Evolutionary conservation across 1,140 invertebrate species (phyloP), one percentile per base, ranked within the genome.

Genomic region (Heliothis subflexa): DNA sequence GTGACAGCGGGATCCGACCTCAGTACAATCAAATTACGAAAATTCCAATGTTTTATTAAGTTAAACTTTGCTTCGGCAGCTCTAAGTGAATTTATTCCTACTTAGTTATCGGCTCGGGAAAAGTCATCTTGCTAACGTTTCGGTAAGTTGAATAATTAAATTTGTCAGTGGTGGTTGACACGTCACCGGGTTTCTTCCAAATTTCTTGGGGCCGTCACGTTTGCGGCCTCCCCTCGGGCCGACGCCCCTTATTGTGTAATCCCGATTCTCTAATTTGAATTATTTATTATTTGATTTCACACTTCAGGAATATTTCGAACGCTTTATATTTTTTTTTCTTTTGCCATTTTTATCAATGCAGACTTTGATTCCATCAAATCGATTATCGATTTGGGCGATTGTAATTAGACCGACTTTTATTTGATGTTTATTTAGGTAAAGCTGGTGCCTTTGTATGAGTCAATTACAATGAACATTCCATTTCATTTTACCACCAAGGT

Each of bases 21-120:
- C 90, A 76, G 81, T 81, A 77, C 87, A 93, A 93, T 92, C 85
- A 81, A 93, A 89, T 94, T 94, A 94, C 86, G 84, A 86, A 91
- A 92, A 94, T 93, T 94, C 91, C 91, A 92, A 92, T 93, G 90
- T 94, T 92, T 91, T 93, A 94, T 94, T 90, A 92, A 91, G 90
- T 94, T 93, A 93, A 93, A 94, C 92, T 93, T 93, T 92, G 87
- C 91, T 88, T 91, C 91, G 89, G 89, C 86, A 85, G 87, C 87
- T 90, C 81, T 94, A 94, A 94, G 88, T 92, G 91, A 93, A 94
- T 94, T 94, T 94, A 92, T 94, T 90, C 90, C 87, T 94, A 94
- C 92, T 93, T 93, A 93, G 92, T 93, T 94, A 94, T 93, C 87
- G 91, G 88, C 88, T 89, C 87, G 83, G 86, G 89, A 92, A 89